Base-by-base conservation (phyloP, 2,888 invertebrate genomes). In the Octonoba sinensis region DNA sequence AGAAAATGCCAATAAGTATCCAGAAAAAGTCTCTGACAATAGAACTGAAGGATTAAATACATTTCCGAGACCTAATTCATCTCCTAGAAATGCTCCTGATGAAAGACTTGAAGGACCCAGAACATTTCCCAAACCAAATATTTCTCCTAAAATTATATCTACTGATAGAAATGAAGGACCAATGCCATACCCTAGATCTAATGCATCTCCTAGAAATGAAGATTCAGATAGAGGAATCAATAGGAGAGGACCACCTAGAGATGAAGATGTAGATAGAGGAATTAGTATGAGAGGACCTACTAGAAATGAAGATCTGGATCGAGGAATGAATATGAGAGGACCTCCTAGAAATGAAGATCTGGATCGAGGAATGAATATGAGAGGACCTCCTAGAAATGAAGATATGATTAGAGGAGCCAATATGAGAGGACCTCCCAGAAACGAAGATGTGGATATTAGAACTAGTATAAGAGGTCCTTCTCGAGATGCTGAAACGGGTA, bases 201-300 rank as follows among this genome's bases (percentile, higher is more conserved):
- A 60, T 62, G 44, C 51, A 27, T 24, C 56, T 16, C 51, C 66
- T 36, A 65, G 69, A 24, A 65, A 81, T 57, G 22, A 64, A 36
- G 36, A 18, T 8, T 20, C n/a, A n/a, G 44, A 44, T 44, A 36
- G 60, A 62, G 60, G 44, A 62, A 36, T 56, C 60, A 36, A 15
- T 56, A 62, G 44, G 22, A 46, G 47, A 46, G 64, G 46, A 46
- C 46, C 64, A 36, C 22, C 16, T 18, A 15, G 18, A 54, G 6
- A 54, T 44, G 24, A 64, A n/a, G 3, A 11, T 62, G 44, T 20
- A 64, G 18, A 64, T 64, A 47, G 46, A 46, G 27, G 16, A 36
- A 27, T 62, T 27, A 16, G 2, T 62, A 62, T 13, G 16, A 13
- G 20, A 24, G 22, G 62, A 54, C 18, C 54, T 54, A 2, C 24